Evolutionary conservation across 2,888 invertebrate genomes (phyloP).

Genomic region (Apamea anceps): DNA sequence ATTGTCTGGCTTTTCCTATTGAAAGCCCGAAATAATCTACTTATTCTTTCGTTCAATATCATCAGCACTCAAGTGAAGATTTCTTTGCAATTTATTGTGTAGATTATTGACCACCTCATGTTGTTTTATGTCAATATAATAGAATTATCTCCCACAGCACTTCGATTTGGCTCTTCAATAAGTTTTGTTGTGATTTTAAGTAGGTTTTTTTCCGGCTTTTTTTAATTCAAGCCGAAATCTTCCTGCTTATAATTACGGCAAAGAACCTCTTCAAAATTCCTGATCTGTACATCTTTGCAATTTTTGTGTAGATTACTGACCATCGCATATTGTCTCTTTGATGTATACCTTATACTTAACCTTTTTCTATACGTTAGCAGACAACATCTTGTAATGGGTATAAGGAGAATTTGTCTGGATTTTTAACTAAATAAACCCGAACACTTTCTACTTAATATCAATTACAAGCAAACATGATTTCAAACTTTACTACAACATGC

Average conservation of each 20-base stretch:
- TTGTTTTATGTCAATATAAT: not conserved
- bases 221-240: slow-evolving; percentile 43
- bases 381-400: slow-evolving; percentile 24
- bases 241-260: slow-evolving; percentile 52
- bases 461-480: slow-evolving; percentile 11
- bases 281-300: not conserved
- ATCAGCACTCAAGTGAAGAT: not conserved
- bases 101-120: too few relatives aligned
- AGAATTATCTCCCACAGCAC: not conserved
- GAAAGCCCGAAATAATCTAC: slow-evolving; percentile 69
- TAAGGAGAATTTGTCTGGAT: slow-evolving; percentile 59
- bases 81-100: not conserved
- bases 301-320: not conserved
- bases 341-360: not conserved
- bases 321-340: not conserved
- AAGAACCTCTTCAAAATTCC: slow-evolving; percentile 8
- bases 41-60: slow-evolving; percentile 62
- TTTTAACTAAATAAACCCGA: slow-evolving; percentile 44
- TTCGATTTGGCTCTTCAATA: not conserved
- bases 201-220: slow-evolving; percentile 53
- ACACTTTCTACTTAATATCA: slow-evolving; percentile 50
- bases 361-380: not conserved
- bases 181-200: slow-evolving; percentile 46
- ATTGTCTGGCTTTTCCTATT: slow-evolving; percentile 68
- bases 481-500: not conserved